These are phyloP conservation scores for Theodoxus fluviatilis DNA, from an alignment of 2,888 invertebrate genomes.

Conservation along the genomic window DNA sequence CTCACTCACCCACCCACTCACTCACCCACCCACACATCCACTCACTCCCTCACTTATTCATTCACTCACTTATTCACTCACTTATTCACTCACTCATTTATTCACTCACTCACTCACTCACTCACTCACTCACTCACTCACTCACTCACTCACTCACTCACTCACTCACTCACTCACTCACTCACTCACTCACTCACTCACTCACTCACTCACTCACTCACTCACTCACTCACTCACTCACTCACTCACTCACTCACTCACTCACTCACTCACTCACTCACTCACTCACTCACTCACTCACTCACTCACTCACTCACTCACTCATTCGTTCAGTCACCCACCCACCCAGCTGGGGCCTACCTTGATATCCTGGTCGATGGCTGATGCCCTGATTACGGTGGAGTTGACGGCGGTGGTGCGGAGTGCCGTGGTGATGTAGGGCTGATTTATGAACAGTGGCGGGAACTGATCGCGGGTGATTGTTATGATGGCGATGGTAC, in stretches of 20 bases:
- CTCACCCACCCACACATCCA: not conserved
- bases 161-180: not conserved
- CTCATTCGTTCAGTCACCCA: no score
- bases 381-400: conserved; percentile 40
- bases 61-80: not conserved
- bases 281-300: not conserved
- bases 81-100: no score
- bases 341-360: no score
- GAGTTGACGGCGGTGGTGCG: conserved; percentile 46
- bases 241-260: not conserved
- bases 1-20: not conserved
- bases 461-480: conserved; percentile 38
- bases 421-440: conserved; percentile 43
- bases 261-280: not conserved
- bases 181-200: not conserved
- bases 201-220: not conserved
- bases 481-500: conserved; percentile 40
- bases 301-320: not conserved
- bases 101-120: not conserved
- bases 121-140: not conserved
- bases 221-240: not conserved
- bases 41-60: not conserved
- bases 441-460: conserved; percentile 41
- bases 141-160: not conserved
- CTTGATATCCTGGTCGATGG: conserved; percentile 46